Percentiles rank a stretch among this genome's conserved stretches.
These are phyloP conservation scores for Tenthredo mesomela DNA, from an alignment of 2,888 invertebrate genomes.

Conservation along the genomic window DNA sequence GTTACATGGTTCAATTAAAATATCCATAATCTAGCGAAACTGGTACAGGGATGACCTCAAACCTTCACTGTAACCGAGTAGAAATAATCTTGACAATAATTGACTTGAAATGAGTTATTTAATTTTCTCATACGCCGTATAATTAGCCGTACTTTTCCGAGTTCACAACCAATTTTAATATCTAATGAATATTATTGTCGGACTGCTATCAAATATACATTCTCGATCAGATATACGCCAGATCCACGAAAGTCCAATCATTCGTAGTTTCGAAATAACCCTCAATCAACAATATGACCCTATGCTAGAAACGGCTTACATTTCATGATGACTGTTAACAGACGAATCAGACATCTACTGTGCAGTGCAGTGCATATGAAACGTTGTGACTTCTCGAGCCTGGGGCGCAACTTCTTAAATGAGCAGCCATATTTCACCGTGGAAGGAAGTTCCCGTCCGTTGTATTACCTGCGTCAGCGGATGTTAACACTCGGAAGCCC, in stretches of 20 bases:
- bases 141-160: no score
- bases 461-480: slow-evolving; percentile 52
- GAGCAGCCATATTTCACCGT: slow-evolving; percentile 26
- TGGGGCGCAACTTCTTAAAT: slow-evolving; percentile 22
- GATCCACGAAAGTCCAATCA: background rate
- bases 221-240: background rate
- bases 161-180: background rate
- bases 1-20: slow-evolving; percentile 25
- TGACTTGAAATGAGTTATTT: background rate
- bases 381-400: slow-evolving; percentile 31
- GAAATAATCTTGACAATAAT: background rate
- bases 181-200: no score
- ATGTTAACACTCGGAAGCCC: slow-evolving; percentile 57
- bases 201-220: background rate
- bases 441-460: slow-evolving; percentile 52
- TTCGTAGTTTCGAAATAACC: background rate
- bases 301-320: background rate
- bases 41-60: background rate
- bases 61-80: background rate
- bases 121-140: background rate
- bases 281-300: background rate
- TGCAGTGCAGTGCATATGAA: background rate
- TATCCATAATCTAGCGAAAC: slow-evolving; percentile 27
- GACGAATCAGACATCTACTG: slow-evolving; percentile 5
- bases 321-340: background rate